A percentile compares a stretch with the other conserved stretches of the same genome.
These are phyloP conservation scores for Phaethornis superciliosus DNA, from an alignment of 2,113 vertebrate genomes.

Conservation along the genomic window DNA sequence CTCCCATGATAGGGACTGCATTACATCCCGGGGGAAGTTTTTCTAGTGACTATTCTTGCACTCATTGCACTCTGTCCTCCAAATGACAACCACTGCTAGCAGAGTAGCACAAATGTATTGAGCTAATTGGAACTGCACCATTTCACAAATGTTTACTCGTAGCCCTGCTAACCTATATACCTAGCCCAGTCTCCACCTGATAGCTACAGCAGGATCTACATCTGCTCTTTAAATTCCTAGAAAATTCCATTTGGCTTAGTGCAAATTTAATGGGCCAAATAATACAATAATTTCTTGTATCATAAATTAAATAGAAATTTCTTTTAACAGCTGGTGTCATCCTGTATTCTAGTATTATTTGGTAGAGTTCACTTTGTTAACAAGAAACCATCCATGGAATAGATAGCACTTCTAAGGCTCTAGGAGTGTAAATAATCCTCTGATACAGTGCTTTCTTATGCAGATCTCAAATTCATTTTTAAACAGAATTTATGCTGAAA, in stretches of 20 bases:
- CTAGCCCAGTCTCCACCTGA: fast-evolving
- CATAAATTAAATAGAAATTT: background rate
- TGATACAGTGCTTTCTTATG: background rate
- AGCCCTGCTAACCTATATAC: background rate
- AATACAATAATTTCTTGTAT: background rate
- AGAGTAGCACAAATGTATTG: background rate
- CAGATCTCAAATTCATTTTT: background rate
- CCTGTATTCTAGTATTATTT: background rate
- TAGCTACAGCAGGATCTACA: background rate
- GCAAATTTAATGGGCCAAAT: background rate
- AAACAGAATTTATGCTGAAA: background rate
- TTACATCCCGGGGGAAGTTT: background rate
- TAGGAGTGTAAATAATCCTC: background rate
- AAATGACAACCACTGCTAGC: background rate
- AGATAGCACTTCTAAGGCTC: background rate
- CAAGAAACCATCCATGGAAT: background rate
- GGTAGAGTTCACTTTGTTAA: background rate
- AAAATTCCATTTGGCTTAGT: background rate
- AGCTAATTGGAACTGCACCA: background rate
- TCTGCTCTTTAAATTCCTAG: background rate
- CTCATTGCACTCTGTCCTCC: background rate
- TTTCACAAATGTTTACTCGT: background rate
- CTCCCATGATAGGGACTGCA: background rate
- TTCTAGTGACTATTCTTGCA: background rate
- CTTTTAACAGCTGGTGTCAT: background rate